phyloP scores from a whole-genome alignment of 2,113 vertebrate genomes.

The Albula goreensis region DNA sequence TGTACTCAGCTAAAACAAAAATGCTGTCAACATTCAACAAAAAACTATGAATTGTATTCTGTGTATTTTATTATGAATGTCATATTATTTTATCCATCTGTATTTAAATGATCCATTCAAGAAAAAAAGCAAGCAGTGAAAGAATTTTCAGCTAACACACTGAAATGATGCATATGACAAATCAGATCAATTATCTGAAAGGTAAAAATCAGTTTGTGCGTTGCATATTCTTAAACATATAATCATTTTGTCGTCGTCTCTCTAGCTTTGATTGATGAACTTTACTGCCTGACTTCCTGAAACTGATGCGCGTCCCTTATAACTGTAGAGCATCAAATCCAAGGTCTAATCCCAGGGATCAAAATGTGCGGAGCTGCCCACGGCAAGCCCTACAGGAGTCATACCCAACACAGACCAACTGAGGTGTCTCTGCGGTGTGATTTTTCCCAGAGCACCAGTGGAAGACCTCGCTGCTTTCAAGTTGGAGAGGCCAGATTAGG shows the following conservation, averaged over 20 bases:
- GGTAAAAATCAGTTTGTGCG: not conserved
- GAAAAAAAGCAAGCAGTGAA: not conserved
- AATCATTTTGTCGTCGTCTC: not conserved
- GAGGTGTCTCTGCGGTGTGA: slow-evolving; percentile 15
- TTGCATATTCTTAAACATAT: not conserved
- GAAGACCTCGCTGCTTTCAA: slow-evolving; percentile 39
- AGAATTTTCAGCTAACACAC: not conserved
- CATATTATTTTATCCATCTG: not conserved
- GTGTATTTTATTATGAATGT: not conserved
- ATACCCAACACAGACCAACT: slow-evolving; percentile 19
- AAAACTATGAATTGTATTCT: not conserved
- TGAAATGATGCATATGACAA: not conserved
- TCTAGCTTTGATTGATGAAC: not conserved
- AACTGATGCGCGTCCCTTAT: slow-evolving; percentile 18
- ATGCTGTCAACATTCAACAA: not conserved
- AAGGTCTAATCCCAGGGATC: slow-evolving; percentile 3
- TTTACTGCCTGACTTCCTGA: slow-evolving; percentile 2
- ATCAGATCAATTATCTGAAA: not conserved
- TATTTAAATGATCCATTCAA: not conserved
- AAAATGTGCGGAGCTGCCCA: not conserved
- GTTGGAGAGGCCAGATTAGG: slow-evolving; percentile 36
- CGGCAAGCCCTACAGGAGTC: slow-evolving; percentile 13
- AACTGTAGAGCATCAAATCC: slow-evolving; percentile 3
- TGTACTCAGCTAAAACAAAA: not conserved
- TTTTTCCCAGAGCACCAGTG: slow-evolving; percentile 31